Evolutionary conservation across 1,140 invertebrate species (phyloP), one percentile per base, ranked within the genome.

Genomic region (Melitaea cinxia): DNA sequence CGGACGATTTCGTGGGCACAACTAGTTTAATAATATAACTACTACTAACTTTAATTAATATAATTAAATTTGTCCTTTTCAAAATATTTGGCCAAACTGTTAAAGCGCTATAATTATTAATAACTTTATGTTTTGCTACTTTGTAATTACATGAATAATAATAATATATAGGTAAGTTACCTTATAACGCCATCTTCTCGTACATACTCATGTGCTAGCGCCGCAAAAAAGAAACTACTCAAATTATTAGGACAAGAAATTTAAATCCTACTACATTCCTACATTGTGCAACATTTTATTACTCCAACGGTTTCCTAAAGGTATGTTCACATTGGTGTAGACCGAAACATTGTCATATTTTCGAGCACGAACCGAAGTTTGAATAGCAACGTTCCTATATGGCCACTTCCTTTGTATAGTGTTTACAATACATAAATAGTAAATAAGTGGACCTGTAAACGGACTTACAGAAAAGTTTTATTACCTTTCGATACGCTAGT

Each of bases 341-440:
- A 72, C 72, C 70, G 68, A 76, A 80, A 77, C 83, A 85, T 83
- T 85, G 83, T 85, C 83, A 85, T 82, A 83, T 77, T 83, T 83
- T 68, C 70, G 65, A 73, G 74, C 76, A 47, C 66, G 66, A 74
- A 70, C 68, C 73, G 70, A 75, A 83, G 80, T 80, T 83, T 85
- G 75, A 81, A 84, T 76, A 81, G 75, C 65, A 72, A 63, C 71
- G 54, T 61, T 77, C 70, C 72, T 74, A 56, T 80, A 73, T 78
- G 82, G 74, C 80, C 75, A 77, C 76, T 75, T 78, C 78, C 79
- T 81, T 80, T 82, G 78, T 81, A 70, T 52, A 73, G 70, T 77
- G 78, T 82, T 83, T 80, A 82, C 80, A 82, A 67, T 74, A 78
- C 72, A 78, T 82, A 83, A 85, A 85, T 80, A 83, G 61, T 82